Conservation (phyloP, 2,797 vertebrate genomes). For the Oreochromis mossambicus region DNA sequence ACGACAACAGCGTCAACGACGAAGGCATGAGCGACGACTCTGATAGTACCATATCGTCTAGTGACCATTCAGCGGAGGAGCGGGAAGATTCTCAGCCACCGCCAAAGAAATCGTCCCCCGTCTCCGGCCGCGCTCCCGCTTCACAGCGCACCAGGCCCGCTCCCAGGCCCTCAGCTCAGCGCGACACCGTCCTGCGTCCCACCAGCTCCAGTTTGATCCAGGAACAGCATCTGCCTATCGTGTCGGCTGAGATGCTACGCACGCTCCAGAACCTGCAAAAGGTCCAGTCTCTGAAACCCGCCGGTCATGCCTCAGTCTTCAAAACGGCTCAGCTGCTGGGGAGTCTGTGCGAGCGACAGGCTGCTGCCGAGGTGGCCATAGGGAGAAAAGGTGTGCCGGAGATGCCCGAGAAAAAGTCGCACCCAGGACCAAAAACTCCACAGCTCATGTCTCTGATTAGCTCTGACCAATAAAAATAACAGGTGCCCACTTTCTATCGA, state of each 20-base stretch:
- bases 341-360: conserved; percentile 78
- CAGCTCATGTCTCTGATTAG: conserved; percentile 83
- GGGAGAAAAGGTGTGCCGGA: conserved; percentile 21
- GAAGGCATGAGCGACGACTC: conserved; percentile 79
- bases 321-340: conserved; percentile 91
- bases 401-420: conserved; percentile 44
- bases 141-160: conserved; percentile 41
- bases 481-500: neutral
- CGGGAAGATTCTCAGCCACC: conserved; percentile 46
- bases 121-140: conserved; percentile 55
- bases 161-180: conserved; percentile 20
- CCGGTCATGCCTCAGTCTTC: conserved; percentile 87
- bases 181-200: conserved; percentile 64
- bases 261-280: conserved; percentile 85
- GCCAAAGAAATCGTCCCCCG: conserved; percentile 58
- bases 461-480: conserved; percentile 78
- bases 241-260: conserved; percentile 88
- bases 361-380: conserved; percentile 48
- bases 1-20: conserved; percentile 45
- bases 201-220: conserved; percentile 77
- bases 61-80: conserved; percentile 73
- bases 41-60: conserved; percentile 64
- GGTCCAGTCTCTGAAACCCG: conserved; percentile 77
- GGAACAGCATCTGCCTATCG: conserved; percentile 81
- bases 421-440: conserved; percentile 77